These are phyloP conservation scores for Achatina immaculata DNA, from an alignment of 1,140 invertebrate species.

Conservation along the genomic window DNA sequence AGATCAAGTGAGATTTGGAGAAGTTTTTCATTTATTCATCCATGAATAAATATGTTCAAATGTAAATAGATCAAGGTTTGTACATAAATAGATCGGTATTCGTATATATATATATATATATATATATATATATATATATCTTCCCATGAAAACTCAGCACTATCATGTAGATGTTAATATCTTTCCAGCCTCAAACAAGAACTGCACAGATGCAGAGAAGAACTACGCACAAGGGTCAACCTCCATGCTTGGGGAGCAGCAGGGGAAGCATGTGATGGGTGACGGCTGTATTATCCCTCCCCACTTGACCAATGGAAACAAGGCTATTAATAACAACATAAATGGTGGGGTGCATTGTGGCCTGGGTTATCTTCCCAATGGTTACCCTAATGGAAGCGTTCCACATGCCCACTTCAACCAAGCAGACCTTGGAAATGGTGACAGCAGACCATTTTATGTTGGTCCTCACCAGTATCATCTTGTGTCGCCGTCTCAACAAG, in stretches of 20 bases:
- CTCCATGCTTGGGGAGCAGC: neutral
- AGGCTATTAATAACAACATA: slow-evolving; percentile 23
- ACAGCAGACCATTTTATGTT: neutral
- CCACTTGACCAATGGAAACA: neutral
- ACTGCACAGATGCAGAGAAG: slow-evolving; percentile 18
- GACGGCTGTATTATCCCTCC: slow-evolving; percentile 12
- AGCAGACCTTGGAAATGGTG: neutral
- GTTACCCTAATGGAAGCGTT: neutral
- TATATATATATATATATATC: no score
- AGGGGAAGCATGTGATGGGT: neutral
- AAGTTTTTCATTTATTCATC: no score
- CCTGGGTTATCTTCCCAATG: slow-evolving; percentile 6
- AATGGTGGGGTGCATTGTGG: slow-evolving; percentile 11
- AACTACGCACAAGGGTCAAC: neutral
- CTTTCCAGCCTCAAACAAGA: neutral
- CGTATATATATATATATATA: neutral
- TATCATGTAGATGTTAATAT: neutral
- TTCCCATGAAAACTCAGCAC: neutral
- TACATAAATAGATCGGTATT: neutral
- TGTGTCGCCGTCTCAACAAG: neutral
- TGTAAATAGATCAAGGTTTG: neutral
- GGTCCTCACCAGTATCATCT: slow-evolving; percentile 9
- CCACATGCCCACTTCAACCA: neutral
- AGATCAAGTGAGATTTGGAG: no score
- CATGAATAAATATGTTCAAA: no score